phyloP scores from a whole-genome alignment of 2,888 invertebrate species.

The Sphaeridia pumilis region DNA sequence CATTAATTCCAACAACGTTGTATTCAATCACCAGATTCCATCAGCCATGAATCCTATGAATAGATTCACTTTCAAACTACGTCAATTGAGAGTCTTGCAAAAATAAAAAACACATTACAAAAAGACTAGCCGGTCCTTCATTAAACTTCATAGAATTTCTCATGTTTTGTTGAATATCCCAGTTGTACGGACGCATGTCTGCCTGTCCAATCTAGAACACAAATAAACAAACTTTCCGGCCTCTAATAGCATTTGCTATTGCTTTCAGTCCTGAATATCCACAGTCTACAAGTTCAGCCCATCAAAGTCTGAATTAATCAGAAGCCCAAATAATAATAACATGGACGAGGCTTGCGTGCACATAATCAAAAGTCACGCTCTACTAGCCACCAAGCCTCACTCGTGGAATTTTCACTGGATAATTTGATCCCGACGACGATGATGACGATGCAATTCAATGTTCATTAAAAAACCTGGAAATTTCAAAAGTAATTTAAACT shows the following conservation, averaged over 20 bases:
- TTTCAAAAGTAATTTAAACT: background rate
- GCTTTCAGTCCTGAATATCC: background rate
- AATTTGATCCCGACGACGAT: background rate
- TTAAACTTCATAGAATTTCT: background rate
- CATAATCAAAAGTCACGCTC: background rate
- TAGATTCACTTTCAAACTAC: too few relatives aligned
- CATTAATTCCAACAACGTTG: background rate
- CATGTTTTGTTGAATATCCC: background rate
- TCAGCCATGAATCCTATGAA: too few relatives aligned
- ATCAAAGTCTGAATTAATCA: background rate
- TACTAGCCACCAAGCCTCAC: background rate
- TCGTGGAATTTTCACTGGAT: background rate
- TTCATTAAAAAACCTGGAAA: too few relatives aligned
- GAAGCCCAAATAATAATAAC: background rate
- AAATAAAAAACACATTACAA: background rate
- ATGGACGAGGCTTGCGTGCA: background rate
- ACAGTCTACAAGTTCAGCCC: background rate
- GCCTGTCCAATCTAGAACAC: background rate
- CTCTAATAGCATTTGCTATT: background rate
- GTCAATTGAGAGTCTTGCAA: too few relatives aligned
- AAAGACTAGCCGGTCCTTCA: background rate
- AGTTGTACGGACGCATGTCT: background rate
- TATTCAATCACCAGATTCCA: background rate
- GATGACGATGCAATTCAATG: background rate
- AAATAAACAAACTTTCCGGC: background rate